Evolutionary conservation across 2,888 invertebrate genomes (phyloP).

Genomic region (Candidula unifasciata): DNA sequence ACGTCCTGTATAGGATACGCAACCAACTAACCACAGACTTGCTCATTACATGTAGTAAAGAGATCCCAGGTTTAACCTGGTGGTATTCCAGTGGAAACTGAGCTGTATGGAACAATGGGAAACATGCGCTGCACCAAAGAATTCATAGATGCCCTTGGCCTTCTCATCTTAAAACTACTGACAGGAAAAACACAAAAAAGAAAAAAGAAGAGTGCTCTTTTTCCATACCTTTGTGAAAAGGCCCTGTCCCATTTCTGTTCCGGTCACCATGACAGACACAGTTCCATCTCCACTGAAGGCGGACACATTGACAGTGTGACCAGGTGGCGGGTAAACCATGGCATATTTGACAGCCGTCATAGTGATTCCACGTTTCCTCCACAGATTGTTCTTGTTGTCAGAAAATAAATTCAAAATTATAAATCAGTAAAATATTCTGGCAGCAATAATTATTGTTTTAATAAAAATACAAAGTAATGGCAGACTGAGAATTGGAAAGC

Average conservation of each 20-base stretch:
- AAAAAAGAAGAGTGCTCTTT: not conserved
- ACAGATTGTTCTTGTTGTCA: constrained; percentile 82
- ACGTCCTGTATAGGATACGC: too few relatives aligned
- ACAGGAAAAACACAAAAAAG: not conserved
- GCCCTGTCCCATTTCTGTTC: constrained; percentile 85
- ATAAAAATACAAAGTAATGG: not conserved
- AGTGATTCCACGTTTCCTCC: constrained; percentile 85
- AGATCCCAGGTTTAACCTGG: too few relatives aligned
- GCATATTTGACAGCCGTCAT: constrained; percentile 85
- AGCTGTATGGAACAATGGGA: too few relatives aligned
- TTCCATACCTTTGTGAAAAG: constrained; percentile 84
- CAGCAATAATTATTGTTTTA: not conserved
- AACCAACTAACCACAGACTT: too few relatives aligned
- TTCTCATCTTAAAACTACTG: too few relatives aligned
- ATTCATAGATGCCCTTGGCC: too few relatives aligned
- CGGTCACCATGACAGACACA: constrained; percentile 83
- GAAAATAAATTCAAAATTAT: constrained; percentile 15
- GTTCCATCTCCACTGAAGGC: constrained; percentile 79
- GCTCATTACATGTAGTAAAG: too few relatives aligned
- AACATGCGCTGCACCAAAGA: too few relatives aligned
- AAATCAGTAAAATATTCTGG: not conserved
- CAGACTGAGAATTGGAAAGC: not conserved
- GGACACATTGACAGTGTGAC: constrained; percentile 56
- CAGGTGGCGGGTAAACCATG: constrained; percentile 73
- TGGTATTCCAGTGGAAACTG: too few relatives aligned